phyloP scores from a whole-genome alignment of 2,888 invertebrate species.

The Pristionchus fissidentatus region DNA sequence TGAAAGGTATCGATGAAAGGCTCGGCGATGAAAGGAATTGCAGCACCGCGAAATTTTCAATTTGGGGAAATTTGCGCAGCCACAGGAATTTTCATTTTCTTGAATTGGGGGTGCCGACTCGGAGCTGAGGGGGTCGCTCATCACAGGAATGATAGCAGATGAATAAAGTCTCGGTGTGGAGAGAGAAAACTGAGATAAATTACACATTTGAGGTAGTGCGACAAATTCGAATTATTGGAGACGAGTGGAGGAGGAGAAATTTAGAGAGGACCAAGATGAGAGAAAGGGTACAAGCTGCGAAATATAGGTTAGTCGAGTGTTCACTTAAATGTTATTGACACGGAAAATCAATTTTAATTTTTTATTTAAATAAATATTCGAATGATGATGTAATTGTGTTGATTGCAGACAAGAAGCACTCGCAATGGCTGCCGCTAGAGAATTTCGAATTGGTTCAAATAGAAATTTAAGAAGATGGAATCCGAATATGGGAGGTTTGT shows the following conservation, averaged over 20 bases:
- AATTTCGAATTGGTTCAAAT: not conserved
- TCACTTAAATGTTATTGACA: too few species aligned
- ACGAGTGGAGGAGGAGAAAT: conserved; percentile 65
- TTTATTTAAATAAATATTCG: too few species aligned
- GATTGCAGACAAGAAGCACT: conserved; percentile 43
- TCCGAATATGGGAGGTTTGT: not conserved
- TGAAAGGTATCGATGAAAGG: too few species aligned
- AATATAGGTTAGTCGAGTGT: conserved; percentile 31
- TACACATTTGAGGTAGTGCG: conserved; percentile 49
- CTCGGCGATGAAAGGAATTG: too few species aligned
- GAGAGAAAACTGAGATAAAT: too few species aligned
- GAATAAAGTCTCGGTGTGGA: too few species aligned
- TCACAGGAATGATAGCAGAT: too few species aligned
- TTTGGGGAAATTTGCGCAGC: too few species aligned
- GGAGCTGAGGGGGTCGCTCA: too few species aligned
- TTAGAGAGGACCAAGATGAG: conserved; percentile 49
- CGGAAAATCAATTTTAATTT: too few species aligned
- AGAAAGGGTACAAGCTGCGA: conserved; percentile 15
- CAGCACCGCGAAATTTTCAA: too few species aligned
- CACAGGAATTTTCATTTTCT: not conserved
- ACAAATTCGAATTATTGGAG: conserved; percentile 59
- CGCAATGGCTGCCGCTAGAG: conserved; percentile 48
- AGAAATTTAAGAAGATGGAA: conserved; percentile 26
- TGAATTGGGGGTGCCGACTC: not conserved
- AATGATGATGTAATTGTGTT: too few species aligned